These are phyloP conservation scores for Hafferia zeledoni DNA, from an alignment of 2,797 vertebrate species.

Conservation along the genomic window DNA sequence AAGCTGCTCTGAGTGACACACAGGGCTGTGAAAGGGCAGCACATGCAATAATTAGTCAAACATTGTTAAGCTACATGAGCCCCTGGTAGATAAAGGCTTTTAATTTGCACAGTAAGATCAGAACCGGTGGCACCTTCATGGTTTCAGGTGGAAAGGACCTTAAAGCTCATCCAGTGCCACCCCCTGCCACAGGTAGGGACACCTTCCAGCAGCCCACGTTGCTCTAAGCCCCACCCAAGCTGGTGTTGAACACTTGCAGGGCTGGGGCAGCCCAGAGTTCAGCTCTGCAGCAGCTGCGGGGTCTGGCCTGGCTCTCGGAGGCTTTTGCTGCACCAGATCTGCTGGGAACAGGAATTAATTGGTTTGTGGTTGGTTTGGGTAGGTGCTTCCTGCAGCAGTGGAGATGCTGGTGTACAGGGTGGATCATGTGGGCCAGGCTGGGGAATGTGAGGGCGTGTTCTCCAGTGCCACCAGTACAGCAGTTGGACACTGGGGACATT, in stretches of 20 bases:
- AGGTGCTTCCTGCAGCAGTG: neutral
- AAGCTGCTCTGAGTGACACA: neutral
- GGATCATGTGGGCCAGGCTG: rapidly evolving
- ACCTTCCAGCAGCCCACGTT: rapidly evolving
- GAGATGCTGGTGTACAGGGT: neutral
- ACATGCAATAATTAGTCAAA: neutral
- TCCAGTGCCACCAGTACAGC: neutral
- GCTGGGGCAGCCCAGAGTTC: neutral
- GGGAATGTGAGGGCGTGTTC: neutral
- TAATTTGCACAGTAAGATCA: rapidly evolving
- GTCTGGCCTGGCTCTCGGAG: neutral
- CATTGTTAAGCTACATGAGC: neutral
- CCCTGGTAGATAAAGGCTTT: neutral
- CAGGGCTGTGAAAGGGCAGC: neutral
- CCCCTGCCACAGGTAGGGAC: neutral
- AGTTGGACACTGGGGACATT: neutral
- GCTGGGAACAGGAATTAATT: neutral
- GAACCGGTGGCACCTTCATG: rapidly evolving
- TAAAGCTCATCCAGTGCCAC: neutral
- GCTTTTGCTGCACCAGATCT: neutral
- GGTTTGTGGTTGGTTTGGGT: neutral
- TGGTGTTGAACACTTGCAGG: neutral
- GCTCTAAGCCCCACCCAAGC: neutral
- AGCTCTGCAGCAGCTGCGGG: neutral
- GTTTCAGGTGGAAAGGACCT: neutral